Evolutionary conservation across 2,888 invertebrate genomes (phyloP), one percentile per base, ranked within the genome.

Genomic region (Schizaphis graminum): DNA sequence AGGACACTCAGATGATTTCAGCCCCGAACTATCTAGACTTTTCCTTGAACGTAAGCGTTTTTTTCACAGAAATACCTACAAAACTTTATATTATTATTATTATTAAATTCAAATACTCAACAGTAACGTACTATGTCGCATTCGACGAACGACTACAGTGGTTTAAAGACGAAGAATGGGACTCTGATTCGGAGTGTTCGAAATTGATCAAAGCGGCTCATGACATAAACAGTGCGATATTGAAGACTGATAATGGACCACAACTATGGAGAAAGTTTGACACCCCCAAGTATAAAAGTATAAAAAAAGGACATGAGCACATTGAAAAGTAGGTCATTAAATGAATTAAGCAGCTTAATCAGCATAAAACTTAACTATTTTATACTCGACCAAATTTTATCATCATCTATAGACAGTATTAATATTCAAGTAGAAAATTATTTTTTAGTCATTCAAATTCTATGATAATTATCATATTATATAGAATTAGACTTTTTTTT

Each of bases 111-210:
- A 16, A 88, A 53, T 24, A 35, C 21, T 94, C 35, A 94, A 95
- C 95, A 98, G 98, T 98, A 95, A 97, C 97, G 56, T 97, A 98
- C 94, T 95, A 97, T 89, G 96, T 98, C 49, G 97, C 97, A 0
- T 97, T 98, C 95, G 97, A 97, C 95, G 96, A 97, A 94, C 96
- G 97, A 94, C 96, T 98, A 95, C 96, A 97, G 92, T 97, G 97
- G 95, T 98, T 98, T 95, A 96, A 97, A 0, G 95, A 95, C 1
- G 95, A 96, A 47, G 97, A 98, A 95, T 96, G 97, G 95, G 95
- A 96, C 41, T 95, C 96, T 0, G 95, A 96, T 84, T 98, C 98
- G 0, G 96, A 97, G 92, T 97, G 97, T 61, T 97, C 97, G 5
- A 97, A 96, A 95, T 96, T 98, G 5, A 98, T 98, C 95, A 95